These are phyloP conservation scores for Argya squamiceps DNA, from an alignment of 2,797 vertebrate species.

Conservation along the genomic window DNA sequence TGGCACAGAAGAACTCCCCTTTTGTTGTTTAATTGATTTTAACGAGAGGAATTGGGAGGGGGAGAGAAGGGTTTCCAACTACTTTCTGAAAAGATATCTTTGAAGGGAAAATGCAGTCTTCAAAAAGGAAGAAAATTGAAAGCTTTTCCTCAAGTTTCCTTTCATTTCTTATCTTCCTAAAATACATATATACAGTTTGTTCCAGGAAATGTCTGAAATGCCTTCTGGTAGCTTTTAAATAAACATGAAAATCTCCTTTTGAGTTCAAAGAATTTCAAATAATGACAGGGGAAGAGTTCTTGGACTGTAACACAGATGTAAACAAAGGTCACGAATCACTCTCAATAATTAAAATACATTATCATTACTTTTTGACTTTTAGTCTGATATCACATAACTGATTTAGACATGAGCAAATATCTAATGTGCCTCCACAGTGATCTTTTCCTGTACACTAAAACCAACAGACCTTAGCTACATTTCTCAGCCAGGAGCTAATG, in stretches of 20 bases:
- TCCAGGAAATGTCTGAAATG: constrained; percentile 80
- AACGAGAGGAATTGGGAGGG: not conserved
- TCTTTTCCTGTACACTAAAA: not conserved
- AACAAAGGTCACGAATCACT: constrained; percentile 27
- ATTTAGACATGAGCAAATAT: not conserved
- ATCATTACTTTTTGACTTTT: not conserved
- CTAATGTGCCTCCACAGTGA: not conserved
- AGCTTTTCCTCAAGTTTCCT: constrained; percentile 15
- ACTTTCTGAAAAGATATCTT: not conserved
- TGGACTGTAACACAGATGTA: not conserved
- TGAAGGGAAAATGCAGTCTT: not conserved
- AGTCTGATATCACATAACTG: not conserved
- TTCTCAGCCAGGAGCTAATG: constrained; percentile 23
- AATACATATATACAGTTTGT: constrained; percentile 64
- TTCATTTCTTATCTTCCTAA: constrained; percentile 51
- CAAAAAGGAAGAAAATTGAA: constrained; percentile 21
- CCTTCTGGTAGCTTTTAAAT: constrained; percentile 74
- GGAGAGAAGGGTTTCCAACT: not conserved
- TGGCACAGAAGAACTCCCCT: not conserved
- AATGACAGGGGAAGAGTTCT: not conserved
- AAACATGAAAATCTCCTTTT: constrained; percentile 40
- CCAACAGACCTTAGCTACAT: not conserved
- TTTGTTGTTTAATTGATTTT: not conserved
- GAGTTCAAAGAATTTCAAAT: constrained; percentile 44
- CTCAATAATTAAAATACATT: constrained; percentile 14